Base-by-base conservation (phyloP, 1,140 invertebrate genomes). In the Coptotermes formosanus region DNA sequence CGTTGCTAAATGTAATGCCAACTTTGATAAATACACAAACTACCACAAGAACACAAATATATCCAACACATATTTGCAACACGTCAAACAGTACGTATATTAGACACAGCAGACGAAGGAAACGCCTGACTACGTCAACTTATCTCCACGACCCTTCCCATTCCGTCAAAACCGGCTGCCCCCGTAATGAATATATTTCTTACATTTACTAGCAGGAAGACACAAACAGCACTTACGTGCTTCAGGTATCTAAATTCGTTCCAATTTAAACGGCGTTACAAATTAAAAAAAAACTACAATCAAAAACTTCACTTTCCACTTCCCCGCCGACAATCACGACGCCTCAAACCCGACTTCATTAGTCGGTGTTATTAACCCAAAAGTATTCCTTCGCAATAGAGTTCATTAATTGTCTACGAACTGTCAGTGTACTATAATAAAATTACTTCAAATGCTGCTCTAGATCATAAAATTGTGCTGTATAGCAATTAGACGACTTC, bases 91-190 rank as follows among this genome's bases (percentile, higher is more conserved):
- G 38, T 14, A 82, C 21, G 7, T 82, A 82, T 30, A 48, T 6
- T 12, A 48, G 2, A 30, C 45, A 84, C 30, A 52, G 6, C n/a
- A 84, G 2, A 14, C 16, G 83, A 55, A 45, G 52, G 45, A 19
- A 84, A 84, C 45, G 83, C 45, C 83, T 84, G 83, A 11, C 83
- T 52, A 84, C 83, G 83, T 84, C 83, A 84, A 84, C 25, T n/a
- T 30, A 48, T 45, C 8, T 23, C 30, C 9, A 84, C 30, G 14
- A n/a, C 83, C 83, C 32, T 84, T 30, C 25, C 48, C 44, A 59
- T 30, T 19, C 23, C 48, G 30, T 84, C 11, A 16, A 59, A 30
- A 45, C 43, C 83, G 44, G 43, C 48, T n/a, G 25, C 19, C 3
- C 21, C 21, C 32, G n/a, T 19, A 19, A 44, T 45, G 19, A 43